These are phyloP conservation scores for Phyllotis vaccarum DNA, from an alignment of 2,797 vertebrate genomes.

Conservation along the genomic window DNA sequence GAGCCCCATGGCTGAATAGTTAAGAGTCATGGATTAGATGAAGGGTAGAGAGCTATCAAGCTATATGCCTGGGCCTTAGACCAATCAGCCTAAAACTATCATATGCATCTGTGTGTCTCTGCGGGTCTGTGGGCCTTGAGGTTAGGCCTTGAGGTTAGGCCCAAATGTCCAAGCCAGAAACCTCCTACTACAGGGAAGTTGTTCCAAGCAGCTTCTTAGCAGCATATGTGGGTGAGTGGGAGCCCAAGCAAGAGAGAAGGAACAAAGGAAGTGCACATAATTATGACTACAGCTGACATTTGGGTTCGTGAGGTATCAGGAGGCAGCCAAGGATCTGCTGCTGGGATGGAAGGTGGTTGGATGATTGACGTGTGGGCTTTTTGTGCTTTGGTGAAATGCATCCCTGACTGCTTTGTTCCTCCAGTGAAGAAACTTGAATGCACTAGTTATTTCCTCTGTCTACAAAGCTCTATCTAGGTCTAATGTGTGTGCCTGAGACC, in stretches of 20 bases:
- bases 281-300: background rate
- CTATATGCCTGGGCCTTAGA: no score
- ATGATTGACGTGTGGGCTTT: background rate
- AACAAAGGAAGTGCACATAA: background rate
- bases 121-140: no score
- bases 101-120: no score
- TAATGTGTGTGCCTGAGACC: background rate
- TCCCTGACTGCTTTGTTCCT: background rate
- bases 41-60: no score
- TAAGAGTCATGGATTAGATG: no score
- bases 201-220: background rate
- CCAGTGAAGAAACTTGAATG: background rate
- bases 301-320: background rate
- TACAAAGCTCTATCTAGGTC: background rate
- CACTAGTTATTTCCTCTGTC: background rate
- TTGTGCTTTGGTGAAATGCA: constrained; percentile 20
- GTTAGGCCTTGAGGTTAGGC: no score
- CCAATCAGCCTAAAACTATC: no score
- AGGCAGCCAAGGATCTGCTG: background rate
- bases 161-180: no score
- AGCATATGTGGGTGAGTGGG: background rate
- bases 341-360: background rate
- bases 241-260: background rate
- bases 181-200: no score
- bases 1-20: no score